Percentiles rank a stretch among this genome's conserved stretches.
These are phyloP conservation scores for Aselliscus stoliczkanus DNA, from an alignment of 2,797 vertebrate species.

Conservation along the genomic window DNA sequence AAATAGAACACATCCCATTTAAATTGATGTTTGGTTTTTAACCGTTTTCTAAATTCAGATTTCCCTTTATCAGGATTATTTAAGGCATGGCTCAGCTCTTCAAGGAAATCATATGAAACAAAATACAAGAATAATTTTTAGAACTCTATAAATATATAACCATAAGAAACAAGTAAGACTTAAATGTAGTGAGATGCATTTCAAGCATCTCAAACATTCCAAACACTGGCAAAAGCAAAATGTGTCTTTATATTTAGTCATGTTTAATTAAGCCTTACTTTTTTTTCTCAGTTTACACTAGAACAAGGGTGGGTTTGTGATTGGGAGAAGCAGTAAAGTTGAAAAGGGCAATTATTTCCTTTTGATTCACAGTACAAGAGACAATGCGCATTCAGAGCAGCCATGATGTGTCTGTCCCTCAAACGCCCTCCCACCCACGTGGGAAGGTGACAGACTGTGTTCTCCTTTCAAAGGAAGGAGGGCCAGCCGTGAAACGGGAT, in stretches of 20 bases:
- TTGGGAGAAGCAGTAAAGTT: not conserved
- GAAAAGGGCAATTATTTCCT: not conserved
- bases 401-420: not conserved
- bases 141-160: not conserved
- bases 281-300: not conserved
- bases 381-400: not conserved
- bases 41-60: not conserved
- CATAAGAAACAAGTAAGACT: not conserved
- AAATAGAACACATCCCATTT: not conserved
- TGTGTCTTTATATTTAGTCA: not conserved
- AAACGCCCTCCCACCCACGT: not conserved
- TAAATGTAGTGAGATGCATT: not conserved
- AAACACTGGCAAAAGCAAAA: not conserved
- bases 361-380: not conserved
- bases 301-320: not conserved
- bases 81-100: not conserved
- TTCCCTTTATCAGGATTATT: not conserved
- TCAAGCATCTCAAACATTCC: not conserved
- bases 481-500: not conserved
- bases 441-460: not conserved
- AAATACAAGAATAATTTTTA: not conserved
- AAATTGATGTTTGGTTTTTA: not conserved
- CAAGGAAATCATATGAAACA: conserved; percentile 23
- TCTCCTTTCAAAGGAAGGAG: not conserved
- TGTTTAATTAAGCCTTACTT: not conserved